Evolutionary conservation across 64 coral and sea anemone genomes (phyloP).

Genomic region (Pachyseris speciosa): DNA sequence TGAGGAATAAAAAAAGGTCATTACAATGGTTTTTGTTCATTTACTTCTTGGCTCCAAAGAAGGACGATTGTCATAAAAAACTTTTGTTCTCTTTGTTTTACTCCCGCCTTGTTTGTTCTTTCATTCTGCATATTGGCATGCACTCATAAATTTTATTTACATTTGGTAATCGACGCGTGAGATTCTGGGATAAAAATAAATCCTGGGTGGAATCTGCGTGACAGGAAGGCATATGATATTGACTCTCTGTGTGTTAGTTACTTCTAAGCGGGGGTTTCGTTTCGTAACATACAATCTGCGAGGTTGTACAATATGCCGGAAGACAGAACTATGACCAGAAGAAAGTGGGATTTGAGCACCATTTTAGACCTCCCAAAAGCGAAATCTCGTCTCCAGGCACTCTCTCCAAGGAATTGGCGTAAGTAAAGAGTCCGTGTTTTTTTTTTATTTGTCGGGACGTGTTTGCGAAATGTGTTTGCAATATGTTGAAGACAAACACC

Average conservation of each 20-base stretch:
- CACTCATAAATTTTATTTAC: not conserved
- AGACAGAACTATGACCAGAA: not conserved
- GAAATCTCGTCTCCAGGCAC: not conserved
- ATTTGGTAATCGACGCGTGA: not conserved
- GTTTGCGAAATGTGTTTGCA: no score
- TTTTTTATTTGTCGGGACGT: not conserved
- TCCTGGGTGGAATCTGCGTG: not conserved
- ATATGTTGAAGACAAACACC: no score
- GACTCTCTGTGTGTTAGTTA: not conserved
- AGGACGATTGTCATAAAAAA: no score
- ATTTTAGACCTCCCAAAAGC: conserved; percentile 20
- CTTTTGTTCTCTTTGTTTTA: not conserved
- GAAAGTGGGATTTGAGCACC: conserved; percentile 34
- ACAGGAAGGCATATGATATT: not conserved
- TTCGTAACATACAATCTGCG: not conserved
- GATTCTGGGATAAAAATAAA: conserved; percentile 2
- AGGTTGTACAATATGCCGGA: not conserved
- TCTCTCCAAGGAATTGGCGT: not conserved
- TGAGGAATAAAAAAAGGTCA: no score
- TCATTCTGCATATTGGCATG: not conserved
- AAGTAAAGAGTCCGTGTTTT: not conserved
- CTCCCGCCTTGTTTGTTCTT: not conserved
- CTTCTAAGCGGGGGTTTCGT: not conserved
- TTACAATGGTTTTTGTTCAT: no score
- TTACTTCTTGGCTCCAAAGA: no score